These are phyloP conservation scores for Alethe castanea DNA, from an alignment of 2,113 vertebrate species.

Conservation along the genomic window DNA sequence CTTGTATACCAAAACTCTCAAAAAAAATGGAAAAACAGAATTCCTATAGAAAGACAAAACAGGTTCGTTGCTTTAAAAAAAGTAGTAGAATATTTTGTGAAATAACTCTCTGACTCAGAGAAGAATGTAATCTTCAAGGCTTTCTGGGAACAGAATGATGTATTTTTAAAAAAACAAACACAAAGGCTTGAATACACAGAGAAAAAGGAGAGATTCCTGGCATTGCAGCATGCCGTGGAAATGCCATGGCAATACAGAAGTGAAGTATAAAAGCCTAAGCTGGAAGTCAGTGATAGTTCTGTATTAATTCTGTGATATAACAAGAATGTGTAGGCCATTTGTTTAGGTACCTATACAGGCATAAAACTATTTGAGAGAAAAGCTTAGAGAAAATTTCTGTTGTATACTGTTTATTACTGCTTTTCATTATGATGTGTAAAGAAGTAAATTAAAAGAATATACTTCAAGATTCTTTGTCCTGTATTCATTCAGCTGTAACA, in stretches of 20 bases:
- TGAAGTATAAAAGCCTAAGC: not conserved
- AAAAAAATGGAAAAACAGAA: not conserved
- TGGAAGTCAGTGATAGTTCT: not conserved
- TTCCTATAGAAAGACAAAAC: not conserved
- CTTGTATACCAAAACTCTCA: not conserved
- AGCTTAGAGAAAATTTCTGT: not conserved
- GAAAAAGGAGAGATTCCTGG: slow-evolving; percentile 31
- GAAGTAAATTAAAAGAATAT: not conserved
- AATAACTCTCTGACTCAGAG: not conserved
- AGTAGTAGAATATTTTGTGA: not conserved
- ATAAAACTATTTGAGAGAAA: not conserved
- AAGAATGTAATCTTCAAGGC: slow-evolving; percentile 12
- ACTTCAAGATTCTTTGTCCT: not conserved
- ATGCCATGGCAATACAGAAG: not conserved
- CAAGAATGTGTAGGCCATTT: not conserved
- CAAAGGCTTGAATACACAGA: not conserved
- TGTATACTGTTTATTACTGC: not conserved
- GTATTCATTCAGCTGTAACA: not conserved
- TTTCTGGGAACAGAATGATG: slow-evolving; percentile 18
- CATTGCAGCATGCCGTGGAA: not conserved
- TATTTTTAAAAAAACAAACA: not conserved
- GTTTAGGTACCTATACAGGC: not conserved
- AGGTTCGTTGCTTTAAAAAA: not conserved
- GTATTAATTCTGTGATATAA: not conserved
- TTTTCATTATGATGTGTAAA: not conserved